Base-by-base conservation (phyloP, 2,888 invertebrate species). In the Leptopterna dolabrata region DNA sequence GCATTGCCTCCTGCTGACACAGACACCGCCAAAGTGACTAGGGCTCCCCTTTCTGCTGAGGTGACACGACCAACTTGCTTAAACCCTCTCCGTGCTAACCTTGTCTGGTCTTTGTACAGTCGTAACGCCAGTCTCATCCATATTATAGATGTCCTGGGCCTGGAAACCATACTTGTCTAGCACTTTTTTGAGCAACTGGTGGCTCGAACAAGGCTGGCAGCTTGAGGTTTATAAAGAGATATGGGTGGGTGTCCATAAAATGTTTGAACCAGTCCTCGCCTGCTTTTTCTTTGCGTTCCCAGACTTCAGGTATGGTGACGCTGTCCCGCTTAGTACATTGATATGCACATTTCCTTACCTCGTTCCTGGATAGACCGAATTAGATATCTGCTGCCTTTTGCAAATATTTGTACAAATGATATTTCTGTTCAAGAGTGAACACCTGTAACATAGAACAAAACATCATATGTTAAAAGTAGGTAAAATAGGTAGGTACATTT, bases 1-100 rank as follows among this genome's bases (percentile, higher is more conserved):
- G n/a, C n/a, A n/a, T n/a, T n/a, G n/a, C 90, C 90, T 43, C 55
- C 76, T 24, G 90, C 90, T 89, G 78, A 89, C 3, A 90, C 89
- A 29, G 89, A 88, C 9, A 88, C 3, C 30, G 88, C 88, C 55
- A 90, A 19, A 0, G 90, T 90, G 0, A 90, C 90, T 11, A 90
- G 51, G 16, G 89, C 86, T 27, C 90, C 90, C 83, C 90, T 87
- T 88, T 91, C 91, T 13, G 89, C 90, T 9, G 90, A 91, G 6
- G 90, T 90, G 73, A 90, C 88, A 45, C 84, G 63, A 11, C 90
- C 90, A 13, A 91, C 88, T 86, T 91, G 90, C 45, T 89, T 90
- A 9, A 85, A 70, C 3, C 90, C 90, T 85, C 86, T 89, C n/a
- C 87, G 78, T 11, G 89, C 89, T 9, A 91, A 90, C 87, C 76